phyloP scores from a whole-genome alignment of 2,888 invertebrate genomes.

The Ophioninae sp. region DNA sequence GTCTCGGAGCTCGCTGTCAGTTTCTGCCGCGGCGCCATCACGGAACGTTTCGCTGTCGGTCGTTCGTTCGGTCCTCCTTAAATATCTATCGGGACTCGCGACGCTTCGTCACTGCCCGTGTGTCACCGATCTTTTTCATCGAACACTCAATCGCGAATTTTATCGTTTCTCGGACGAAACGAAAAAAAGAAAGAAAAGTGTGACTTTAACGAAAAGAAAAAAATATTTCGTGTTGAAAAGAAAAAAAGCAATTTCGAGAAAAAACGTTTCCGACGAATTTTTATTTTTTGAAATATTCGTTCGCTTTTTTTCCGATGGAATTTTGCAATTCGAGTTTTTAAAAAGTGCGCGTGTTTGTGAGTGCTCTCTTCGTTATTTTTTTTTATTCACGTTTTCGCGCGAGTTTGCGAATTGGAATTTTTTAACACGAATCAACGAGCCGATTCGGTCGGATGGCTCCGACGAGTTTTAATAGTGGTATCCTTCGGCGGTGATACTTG shows the following conservation, averaged over 20 bases:
- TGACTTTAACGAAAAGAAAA: too few relatives aligned
- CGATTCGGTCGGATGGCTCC: constrained; percentile 33
- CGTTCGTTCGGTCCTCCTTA: constrained; percentile 43
- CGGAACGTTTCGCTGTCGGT: constrained; percentile 65
- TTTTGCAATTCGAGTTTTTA: constrained; percentile 1
- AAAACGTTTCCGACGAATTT: too few relatives aligned
- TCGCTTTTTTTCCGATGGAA: background rate
- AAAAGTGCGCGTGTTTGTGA: constrained; percentile 33
- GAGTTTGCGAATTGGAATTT: background rate
- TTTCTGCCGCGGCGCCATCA: constrained; percentile 80
- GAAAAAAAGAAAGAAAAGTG: constrained; percentile 37
- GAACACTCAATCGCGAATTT: background rate
- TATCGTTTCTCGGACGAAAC: constrained; percentile 16
- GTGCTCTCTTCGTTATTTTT: constrained; percentile 2
- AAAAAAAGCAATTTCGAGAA: background rate
- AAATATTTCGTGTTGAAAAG: background rate
- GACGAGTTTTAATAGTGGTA: constrained; percentile 45
- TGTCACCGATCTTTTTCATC: constrained; percentile 1
- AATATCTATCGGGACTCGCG: constrained; percentile 25
- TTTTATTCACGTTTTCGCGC: too few relatives aligned
- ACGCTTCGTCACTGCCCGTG: constrained; percentile 7
- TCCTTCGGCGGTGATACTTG: constrained; percentile 8
- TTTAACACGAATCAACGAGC: background rate
- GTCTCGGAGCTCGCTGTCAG: constrained; percentile 75
- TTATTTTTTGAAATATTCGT: background rate